These are phyloP conservation scores for Holacanthella duospinosa DNA, from an alignment of 2,888 invertebrate genomes.

Conservation along the genomic window DNA sequence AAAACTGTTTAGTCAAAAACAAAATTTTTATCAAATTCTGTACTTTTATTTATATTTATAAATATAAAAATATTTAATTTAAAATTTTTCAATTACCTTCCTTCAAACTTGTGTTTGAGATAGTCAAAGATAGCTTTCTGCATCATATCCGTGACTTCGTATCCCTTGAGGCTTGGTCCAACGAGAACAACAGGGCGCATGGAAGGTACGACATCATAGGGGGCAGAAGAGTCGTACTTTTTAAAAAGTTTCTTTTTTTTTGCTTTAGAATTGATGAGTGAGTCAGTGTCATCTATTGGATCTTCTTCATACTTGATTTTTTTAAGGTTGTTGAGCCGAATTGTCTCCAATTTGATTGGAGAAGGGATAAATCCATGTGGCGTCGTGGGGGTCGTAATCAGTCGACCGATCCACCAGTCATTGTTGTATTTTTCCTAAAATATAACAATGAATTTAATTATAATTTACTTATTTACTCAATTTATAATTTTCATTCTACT, in stretches of 20 bases:
- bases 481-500: too few species aligned
- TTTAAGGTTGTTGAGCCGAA: not conserved
- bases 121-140: slow-evolving; percentile 8
- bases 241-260: not conserved
- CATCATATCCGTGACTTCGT: slow-evolving; percentile 11
- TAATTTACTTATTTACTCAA: too few species aligned
- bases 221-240: not conserved
- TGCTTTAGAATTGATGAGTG: not conserved
- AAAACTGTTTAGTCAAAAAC: not conserved
- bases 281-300: not conserved
- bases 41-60: too few species aligned
- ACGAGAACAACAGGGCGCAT: slow-evolving; percentile 8
- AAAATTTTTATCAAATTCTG: too few species aligned
- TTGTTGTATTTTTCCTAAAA: slow-evolving; percentile 8
- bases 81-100: not conserved
- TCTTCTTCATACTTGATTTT: not conserved
- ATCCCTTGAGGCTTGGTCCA: slow-evolving; percentile 7
- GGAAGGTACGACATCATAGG: slow-evolving; percentile 7
- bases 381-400: not conserved
- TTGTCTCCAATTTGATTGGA: not conserved
- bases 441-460: too few species aligned
- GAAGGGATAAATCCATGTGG: slow-evolving; percentile 5
- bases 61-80: too few species aligned
- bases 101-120: slow-evolving; percentile 8
- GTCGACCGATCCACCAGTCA: slow-evolving; percentile 7